phyloP scores from a whole-genome alignment of 2,113 vertebrate genomes.

The Podiceps cristatus region DNA sequence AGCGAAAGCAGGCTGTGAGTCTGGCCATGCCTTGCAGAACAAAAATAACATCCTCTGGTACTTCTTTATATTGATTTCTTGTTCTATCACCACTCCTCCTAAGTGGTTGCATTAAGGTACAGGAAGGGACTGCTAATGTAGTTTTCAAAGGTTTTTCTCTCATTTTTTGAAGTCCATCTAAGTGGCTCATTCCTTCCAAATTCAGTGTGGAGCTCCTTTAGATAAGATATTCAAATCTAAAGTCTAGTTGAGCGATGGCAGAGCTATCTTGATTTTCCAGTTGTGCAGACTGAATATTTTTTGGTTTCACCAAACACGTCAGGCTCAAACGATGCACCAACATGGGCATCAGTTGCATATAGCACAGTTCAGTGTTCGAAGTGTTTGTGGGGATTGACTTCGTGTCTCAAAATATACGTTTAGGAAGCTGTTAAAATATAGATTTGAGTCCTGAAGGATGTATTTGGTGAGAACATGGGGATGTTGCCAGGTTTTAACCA shows the following conservation, averaged over 20 bases:
- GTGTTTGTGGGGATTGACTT: neutral
- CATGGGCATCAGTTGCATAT: neutral
- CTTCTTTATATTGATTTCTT: slow-evolving; percentile 52
- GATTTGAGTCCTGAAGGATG: neutral
- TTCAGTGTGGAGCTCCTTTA: neutral
- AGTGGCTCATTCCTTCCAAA: neutral
- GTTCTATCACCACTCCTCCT: neutral
- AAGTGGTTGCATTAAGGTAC: slow-evolving; percentile 16
- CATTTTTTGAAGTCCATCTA: neutral
- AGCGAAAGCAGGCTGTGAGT: neutral
- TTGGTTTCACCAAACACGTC: neutral
- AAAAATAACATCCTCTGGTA: slow-evolving; percentile 27
- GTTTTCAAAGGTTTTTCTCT: slow-evolving; percentile 3
- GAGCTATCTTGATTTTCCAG: neutral
- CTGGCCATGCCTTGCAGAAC: neutral
- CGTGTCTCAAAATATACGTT: neutral
- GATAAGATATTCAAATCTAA: neutral
- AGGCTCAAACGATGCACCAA: neutral
- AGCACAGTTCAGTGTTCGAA: neutral
- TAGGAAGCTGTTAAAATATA: neutral
- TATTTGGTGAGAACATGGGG: neutral
- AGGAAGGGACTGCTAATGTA: neutral
- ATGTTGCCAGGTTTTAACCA: neutral
- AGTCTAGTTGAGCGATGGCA: neutral
- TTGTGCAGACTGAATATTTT: neutral